These are phyloP conservation scores for Drosophila pandora DNA, from an alignment of 1,140 invertebrate species.

Conservation along the genomic window DNA sequence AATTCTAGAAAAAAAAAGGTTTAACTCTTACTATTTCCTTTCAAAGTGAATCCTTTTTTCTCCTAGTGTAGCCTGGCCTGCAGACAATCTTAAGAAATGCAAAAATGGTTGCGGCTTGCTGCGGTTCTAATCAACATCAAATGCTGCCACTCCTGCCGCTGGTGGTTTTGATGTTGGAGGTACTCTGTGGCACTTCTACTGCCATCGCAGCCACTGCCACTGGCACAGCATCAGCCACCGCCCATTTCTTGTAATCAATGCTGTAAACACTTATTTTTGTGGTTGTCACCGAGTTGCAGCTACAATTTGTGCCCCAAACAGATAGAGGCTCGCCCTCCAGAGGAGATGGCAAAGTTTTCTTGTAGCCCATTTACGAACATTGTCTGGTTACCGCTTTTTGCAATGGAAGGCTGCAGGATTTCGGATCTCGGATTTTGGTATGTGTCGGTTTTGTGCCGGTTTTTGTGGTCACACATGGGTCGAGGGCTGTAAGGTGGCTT, in stretches of 20 bases:
- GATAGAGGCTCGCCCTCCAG: conserved; percentile 1
- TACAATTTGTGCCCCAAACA: conserved; percentile 44
- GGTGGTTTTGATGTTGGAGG: conserved; percentile 20
- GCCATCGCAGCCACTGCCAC: conserved; percentile 9
- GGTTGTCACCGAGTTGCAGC: conserved; percentile 53
- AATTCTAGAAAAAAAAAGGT: too few species aligned
- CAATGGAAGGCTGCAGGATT: conserved; percentile 8
- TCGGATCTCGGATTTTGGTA: conserved; percentile 14
- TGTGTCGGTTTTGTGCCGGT: conserved; percentile 27
- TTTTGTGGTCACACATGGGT: conserved; percentile 35
- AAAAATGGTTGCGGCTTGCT: conserved; percentile 61
- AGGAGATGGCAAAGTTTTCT: conserved; percentile 29
- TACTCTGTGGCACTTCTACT: conserved; percentile 2
- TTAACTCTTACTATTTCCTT: neutral
- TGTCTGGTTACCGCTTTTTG: conserved; percentile 44
- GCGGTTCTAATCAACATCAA: conserved; percentile 70
- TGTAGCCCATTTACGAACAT: conserved; percentile 24
- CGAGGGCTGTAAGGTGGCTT: conserved; percentile 33
- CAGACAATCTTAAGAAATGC: conserved; percentile 60
- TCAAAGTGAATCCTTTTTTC: neutral
- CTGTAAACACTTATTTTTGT: conserved; percentile 83
- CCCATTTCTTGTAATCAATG: conserved; percentile 77
- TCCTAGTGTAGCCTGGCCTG: conserved; percentile 1
- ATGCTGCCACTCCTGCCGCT: conserved; percentile 21
- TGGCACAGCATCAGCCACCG: conserved; percentile 31